Percentiles rank a stretch among this genome's conserved stretches.
phyloP scores from a whole-genome alignment of 2,797 vertebrate species.

The Poeciliopsis paucimaculata region DNA sequence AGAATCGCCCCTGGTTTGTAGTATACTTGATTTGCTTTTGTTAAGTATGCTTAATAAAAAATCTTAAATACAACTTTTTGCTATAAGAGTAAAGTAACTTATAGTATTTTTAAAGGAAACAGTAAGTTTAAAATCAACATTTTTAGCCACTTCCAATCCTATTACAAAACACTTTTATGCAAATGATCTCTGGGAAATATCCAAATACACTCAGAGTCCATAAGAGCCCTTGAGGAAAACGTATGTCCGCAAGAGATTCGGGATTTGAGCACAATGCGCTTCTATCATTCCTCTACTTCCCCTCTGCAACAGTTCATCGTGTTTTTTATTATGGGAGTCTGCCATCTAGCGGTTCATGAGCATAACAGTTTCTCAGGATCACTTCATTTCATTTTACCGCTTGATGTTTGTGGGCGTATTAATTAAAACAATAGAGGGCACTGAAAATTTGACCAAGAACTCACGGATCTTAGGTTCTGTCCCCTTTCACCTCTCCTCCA shows the following conservation, averaged over 20 bases:
- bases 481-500: too few species aligned
- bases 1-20: too few species aligned
- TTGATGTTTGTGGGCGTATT: not conserved
- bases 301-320: constrained; percentile 14
- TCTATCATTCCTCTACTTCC: constrained; percentile 11
- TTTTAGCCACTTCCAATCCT: not conserved
- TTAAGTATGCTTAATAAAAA: not conserved
- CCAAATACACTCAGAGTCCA: constrained; percentile 28
- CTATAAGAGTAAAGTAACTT: not conserved
- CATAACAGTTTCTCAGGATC: not conserved
- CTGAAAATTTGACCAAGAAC: not conserved
- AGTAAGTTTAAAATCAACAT: not conserved
- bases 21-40: not conserved
- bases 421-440: not conserved
- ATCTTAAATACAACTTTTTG: not conserved
- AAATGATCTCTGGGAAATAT: not conserved
- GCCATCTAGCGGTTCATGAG: constrained; percentile 44
- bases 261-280: constrained; percentile 21
- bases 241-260: constrained; percentile 13
- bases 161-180: not conserved
- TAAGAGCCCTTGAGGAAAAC: constrained; percentile 13
- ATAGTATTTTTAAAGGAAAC: not conserved
- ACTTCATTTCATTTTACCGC: not conserved
- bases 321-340: constrained; percentile 2
- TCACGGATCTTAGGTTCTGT: too few species aligned